Base-by-base conservation (phyloP, 2,888 invertebrate species). In the Yponomeuta malinellus region DNA sequence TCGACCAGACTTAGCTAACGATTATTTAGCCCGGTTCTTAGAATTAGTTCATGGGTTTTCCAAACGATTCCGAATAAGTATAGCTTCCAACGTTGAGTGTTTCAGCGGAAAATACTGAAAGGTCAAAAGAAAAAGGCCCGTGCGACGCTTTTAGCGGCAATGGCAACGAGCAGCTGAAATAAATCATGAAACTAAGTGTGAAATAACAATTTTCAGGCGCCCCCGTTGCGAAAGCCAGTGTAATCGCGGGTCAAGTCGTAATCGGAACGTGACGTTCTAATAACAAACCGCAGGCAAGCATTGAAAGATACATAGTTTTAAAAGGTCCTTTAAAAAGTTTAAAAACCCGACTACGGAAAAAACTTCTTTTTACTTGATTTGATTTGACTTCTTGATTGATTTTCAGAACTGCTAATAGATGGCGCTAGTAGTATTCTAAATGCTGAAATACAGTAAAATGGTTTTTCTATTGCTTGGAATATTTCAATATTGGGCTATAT, bases 201-300 rank as follows among this genome's bases (percentile, higher is more conserved):
- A 23, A 65, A 64, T 64, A 31, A 65, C 65, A 72, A 59, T 12
- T 59, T 15, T 59, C 52, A 59, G 52, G 15, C 52, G 12, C 5
- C 43, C 52, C 52, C 8, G 52, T 59, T 59, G 52, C 15, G 15
- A 59, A 59, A 59, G 52, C 52, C 2, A 15, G 52, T 15, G 52
- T 15, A 59, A 15, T 15, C 15, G 5, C 52, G 15, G 15, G 15
- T 59, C 15, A 3, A 59, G 52, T 15, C 52, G 12, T 59, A 59
- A 15, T 15, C 15, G 15, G 15, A 59, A 59, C 52, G 52, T 59
- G 52, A 2, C 52, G 5, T 12, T 2, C 8, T 15, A 15, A 52
- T 12, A 59, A 15, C 52, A 4, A 59, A 59, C 15, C 15, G 52
- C 12, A 59, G 52, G 52, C 15, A 15, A 59, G 15, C 15, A 59